These are phyloP conservation scores for Cataglyphis cursor DNA, from an alignment of 2,888 invertebrate species.

Conservation along the genomic window DNA sequence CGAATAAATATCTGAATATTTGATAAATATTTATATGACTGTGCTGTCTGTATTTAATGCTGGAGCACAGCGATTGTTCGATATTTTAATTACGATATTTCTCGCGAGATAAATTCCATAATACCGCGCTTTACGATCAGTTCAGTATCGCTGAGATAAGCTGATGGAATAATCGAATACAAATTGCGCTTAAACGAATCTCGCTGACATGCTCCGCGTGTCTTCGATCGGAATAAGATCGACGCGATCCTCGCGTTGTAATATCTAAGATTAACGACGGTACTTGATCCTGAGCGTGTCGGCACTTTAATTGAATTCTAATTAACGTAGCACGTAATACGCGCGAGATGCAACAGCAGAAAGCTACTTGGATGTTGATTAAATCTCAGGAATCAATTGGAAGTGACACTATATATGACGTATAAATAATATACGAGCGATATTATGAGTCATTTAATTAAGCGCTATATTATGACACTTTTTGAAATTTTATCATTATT, in stretches of 20 bases:
- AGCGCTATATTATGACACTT: background rate
- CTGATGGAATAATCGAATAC: conserved; percentile 29
- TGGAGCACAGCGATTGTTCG: background rate
- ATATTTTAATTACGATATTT: conserved; percentile 11
- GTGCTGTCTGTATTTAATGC: background rate
- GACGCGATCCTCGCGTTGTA: conserved; percentile 1
- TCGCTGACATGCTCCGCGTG: conserved; percentile 4
- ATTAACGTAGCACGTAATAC: conserved; percentile 20
- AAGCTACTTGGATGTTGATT: background rate
- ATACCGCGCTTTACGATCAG: conserved; percentile 16
- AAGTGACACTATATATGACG: background rate
- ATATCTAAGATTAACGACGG: conserved; percentile 20
- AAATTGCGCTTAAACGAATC: conserved; percentile 28
- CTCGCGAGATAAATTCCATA: background rate
- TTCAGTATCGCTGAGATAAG: background rate
- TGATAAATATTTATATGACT: background rate
- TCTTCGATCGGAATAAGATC: conserved; percentile 6
- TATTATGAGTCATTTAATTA: background rate
- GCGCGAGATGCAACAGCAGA: background rate
- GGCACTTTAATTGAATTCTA: conserved; percentile 19
- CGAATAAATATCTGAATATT: background rate
- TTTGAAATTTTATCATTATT: background rate
- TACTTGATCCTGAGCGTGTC: conserved; percentile 6
- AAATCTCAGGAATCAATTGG: conserved; percentile 8
- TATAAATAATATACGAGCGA: background rate